Evolutionary conservation across 2,113 vertebrate species (phyloP).

Genomic region (Caloenas nicobarica): DNA sequence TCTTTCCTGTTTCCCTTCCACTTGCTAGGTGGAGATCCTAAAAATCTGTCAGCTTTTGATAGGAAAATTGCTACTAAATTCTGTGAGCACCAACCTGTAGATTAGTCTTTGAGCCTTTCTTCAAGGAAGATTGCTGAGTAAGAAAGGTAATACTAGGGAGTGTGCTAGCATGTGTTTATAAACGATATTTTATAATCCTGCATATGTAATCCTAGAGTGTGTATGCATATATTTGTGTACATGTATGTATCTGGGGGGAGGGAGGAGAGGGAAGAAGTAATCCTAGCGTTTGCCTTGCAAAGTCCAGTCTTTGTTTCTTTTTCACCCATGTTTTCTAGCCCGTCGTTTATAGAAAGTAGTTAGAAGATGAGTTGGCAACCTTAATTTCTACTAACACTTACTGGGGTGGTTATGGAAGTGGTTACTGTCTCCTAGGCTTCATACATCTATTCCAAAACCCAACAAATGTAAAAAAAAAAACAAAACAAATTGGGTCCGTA

Average conservation of each 20-base stretch:
- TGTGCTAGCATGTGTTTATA: neutral
- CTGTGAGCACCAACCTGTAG: neutral
- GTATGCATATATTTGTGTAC: neutral
- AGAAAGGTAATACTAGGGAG: neutral
- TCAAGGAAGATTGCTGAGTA: neutral
- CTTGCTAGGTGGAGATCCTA: neutral
- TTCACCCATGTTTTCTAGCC: neutral
- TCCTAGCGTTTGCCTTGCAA: neutral
- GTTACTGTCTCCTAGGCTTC: neutral
- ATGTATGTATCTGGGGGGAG: rapidly evolving
- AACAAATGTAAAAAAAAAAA: neutral
- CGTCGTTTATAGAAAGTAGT: neutral
- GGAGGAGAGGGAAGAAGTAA: rapidly evolving
- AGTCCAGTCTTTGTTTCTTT: neutral
- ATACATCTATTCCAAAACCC: neutral
- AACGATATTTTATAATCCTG: neutral
- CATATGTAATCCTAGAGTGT: neutral
- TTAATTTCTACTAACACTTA: neutral
- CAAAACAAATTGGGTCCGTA: neutral
- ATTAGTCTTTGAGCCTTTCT: neutral
- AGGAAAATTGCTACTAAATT: neutral
- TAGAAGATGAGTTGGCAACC: neutral
- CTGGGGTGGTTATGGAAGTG: neutral
- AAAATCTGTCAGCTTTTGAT: neutral
- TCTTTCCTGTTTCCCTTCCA: neutral